phyloP scores from a whole-genome alignment of 2,888 invertebrate species.

The Callinectes sapidus region DNA sequence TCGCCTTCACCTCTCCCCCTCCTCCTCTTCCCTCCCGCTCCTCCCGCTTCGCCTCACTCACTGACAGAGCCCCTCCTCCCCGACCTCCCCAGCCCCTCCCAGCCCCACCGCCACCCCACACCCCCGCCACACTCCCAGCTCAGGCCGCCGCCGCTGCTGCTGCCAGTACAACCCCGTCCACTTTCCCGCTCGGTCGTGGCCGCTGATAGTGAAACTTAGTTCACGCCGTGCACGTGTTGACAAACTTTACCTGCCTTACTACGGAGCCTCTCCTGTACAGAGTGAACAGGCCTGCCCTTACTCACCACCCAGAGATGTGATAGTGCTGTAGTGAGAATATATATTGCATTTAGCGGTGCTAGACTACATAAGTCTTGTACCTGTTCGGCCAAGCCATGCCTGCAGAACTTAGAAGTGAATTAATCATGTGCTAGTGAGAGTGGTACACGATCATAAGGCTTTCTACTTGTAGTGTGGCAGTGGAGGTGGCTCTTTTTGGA shows the following conservation, averaged over 20 bases:
- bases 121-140: slow-evolving; percentile 48
- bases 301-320: slow-evolving; percentile 21
- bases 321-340: slow-evolving; percentile 34
- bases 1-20: slow-evolving; percentile 46
- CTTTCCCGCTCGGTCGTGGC: slow-evolving; percentile 65
- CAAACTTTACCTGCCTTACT: slow-evolving; percentile 44
- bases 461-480: slow-evolving; percentile 4
- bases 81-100: not conserved
- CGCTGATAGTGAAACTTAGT: slow-evolving; percentile 61
- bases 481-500: not conserved
- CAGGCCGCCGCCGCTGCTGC: slow-evolving; percentile 53
- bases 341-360: slow-evolving; percentile 4
- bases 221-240: slow-evolving; percentile 56
- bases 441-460: slow-evolving; percentile 19
- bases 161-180: slow-evolving; percentile 63
- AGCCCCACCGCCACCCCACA: slow-evolving; percentile 10
- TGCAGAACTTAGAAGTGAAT: slow-evolving; percentile 44
- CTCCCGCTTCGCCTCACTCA: slow-evolving; percentile 42
- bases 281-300: not conserved
- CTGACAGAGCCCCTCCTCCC: slow-evolving; percentile 36
- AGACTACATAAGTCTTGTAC: slow-evolving; percentile 18
- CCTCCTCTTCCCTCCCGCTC: slow-evolving; percentile 29
- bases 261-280: slow-evolving; percentile 25
- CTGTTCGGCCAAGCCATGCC: not conserved
- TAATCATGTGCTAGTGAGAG: slow-evolving; percentile 47